A percentile compares a stretch with the other conserved stretches of the same genome.
Conservation (phyloP, 2,797 vertebrate species). For the Pelobates cultripes region DNA sequence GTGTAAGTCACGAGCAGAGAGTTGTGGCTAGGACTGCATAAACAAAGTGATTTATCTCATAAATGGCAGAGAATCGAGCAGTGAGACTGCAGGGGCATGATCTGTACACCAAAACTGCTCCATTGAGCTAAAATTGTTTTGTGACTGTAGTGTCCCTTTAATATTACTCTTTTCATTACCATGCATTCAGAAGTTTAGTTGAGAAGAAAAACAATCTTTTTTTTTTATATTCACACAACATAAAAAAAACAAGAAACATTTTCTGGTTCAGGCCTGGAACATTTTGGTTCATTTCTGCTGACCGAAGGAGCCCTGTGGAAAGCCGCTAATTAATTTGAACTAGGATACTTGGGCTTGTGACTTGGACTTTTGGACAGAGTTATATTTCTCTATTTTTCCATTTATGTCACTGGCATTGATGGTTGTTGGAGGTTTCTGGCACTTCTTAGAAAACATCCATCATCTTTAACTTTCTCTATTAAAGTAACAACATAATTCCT, state of each 20-base stretch:
- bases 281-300: constrained; percentile 30
- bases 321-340: constrained; percentile 44
- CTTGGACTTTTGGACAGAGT: constrained; percentile 22
- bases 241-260: not conserved
- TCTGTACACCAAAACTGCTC: too few relatives aligned
- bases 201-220: too few relatives aligned
- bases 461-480: constrained; percentile 37
- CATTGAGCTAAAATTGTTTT: too few relatives aligned
- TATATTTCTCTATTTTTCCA: constrained; percentile 43
- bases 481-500: constrained; percentile 40
- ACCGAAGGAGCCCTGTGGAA: constrained; percentile 15
- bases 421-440: constrained; percentile 43
- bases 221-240: too few relatives aligned
- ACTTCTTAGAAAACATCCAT: constrained; percentile 37
- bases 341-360: constrained; percentile 4
- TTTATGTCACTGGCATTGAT: constrained; percentile 37
- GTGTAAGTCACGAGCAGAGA: too few relatives aligned
- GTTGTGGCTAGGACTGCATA: too few relatives aligned
- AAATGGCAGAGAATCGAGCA: too few relatives aligned
- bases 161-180: too few relatives aligned
- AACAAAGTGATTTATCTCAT: too few relatives aligned
- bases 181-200: too few relatives aligned
- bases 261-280: constrained; percentile 21
- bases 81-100: too few relatives aligned
- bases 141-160: too few relatives aligned